Evolutionary conservation across 1,140 invertebrate genomes (phyloP).

Genomic region (Nymphalis io): DNA sequence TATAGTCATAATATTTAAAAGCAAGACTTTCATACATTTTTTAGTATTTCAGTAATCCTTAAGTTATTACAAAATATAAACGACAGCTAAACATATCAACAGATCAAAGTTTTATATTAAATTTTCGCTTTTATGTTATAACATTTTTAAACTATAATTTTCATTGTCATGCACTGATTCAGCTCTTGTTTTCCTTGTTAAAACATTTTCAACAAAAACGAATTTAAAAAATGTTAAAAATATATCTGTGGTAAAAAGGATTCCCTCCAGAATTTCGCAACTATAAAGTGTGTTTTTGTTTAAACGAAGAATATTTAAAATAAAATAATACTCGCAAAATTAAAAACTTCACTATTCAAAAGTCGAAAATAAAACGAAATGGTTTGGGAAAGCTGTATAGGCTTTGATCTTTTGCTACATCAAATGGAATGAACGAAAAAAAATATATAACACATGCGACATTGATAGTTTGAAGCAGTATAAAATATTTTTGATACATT

Average conservation of each 20-base stretch:
- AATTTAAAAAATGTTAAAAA: neutral
- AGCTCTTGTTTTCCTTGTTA: neutral
- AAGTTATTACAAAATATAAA: too few species aligned
- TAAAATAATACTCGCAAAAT: neutral
- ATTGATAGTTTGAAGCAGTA: neutral
- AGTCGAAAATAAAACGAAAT: neutral
- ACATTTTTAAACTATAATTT: neutral
- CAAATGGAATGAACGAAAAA: conserved; percentile 3
- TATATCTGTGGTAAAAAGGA: neutral
- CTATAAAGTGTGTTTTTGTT: neutral
- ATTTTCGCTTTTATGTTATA: neutral
- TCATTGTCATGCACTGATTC: conserved; percentile 4
- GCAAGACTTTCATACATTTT: too few species aligned
- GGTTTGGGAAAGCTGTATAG: neutral
- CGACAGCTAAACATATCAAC: too few species aligned
- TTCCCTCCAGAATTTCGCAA: neutral
- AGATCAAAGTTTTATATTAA: neutral
- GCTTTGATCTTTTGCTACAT: conserved; percentile 4
- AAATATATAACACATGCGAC: neutral
- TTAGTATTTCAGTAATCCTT: too few species aligned
- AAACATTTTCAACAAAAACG: neutral
- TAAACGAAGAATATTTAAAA: neutral
- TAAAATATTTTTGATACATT: neutral
- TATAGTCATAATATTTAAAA: too few species aligned
- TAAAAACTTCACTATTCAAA: neutral